Evolutionary conservation across 2,113 vertebrate genomes (phyloP), one percentile per base, ranked within the genome.

Genomic region (Malaclemys terrapin): DNA sequence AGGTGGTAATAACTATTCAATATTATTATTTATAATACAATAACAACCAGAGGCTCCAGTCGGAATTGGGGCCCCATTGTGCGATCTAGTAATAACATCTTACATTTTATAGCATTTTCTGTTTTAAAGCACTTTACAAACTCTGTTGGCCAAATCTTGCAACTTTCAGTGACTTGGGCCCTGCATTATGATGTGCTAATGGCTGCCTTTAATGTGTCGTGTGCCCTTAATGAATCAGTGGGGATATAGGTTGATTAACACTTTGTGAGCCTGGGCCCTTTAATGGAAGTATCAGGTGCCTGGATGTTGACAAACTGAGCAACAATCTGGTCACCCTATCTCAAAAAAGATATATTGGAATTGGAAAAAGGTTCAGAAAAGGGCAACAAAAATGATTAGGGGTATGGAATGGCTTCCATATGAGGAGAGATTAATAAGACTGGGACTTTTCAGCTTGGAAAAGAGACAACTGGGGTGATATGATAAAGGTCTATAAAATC

Each of bases 1-100:
- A 13, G 85, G 98, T 98, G 89, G 31, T 10, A 56, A 27, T 72
- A 62, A 31, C n/a, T 72, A 38, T 38, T 72, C 22, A 80, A 13
- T 80, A 50, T 80, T 50, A 50, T 38, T 38, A 38, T 72, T 72
- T 22, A 72, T 72, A 72, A 72, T 38, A 10, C 65, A 72, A 38
- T 38, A 38, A 17, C 35, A 69, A 69, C 13, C 14, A n/a, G 8
- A 72, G 16, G n/a, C 8, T 38, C n/a, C n/a, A 19, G 19, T 72
- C 31, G 22, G n/a, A 14, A 72, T 22, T 20, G 69, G 19, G n/a
- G 8, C 16, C n/a, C 8, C 19, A 10, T 38, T 72, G 69, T 38
- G n/a, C 5, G 29, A 29, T 62, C 29, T 62, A 62, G 29, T 16
- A 69, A 69, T 19, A n/a, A 38, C 19, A 72, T 38, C n/a, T 53